A percentile compares a stretch with the other conserved stretches of the same genome.
Evolutionary conservation across 2,888 invertebrate species (phyloP).

Genomic region (Nebria salina): DNA sequence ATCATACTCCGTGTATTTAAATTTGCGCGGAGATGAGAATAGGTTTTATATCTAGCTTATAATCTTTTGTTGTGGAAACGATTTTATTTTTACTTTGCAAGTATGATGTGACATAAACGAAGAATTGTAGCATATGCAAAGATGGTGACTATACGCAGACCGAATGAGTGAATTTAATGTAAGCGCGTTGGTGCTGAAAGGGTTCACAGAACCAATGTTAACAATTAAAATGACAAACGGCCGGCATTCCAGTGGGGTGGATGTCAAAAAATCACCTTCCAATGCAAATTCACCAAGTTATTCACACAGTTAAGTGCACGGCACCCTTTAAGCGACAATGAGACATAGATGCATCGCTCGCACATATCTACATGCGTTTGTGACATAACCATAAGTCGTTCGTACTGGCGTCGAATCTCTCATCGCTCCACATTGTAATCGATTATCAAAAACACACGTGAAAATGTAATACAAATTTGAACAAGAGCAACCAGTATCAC

Average conservation of each 20-base stretch:
- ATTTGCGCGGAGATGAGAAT: background rate
- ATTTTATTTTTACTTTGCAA: background rate
- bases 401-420: background rate
- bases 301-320: conserved; percentile 27
- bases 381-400: background rate
- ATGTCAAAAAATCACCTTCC: conserved; percentile 40
- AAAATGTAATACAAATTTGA: background rate
- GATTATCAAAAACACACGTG: background rate
- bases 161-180: conserved; percentile 16
- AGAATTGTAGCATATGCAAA: conserved; percentile 1
- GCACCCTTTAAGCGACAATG: conserved; percentile 31
- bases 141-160: background rate
- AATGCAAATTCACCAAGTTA: conserved; percentile 37
- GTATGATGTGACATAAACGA: background rate
- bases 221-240: conserved; percentile 44
- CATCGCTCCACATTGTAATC: background rate
- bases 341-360: background rate
- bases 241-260: conserved; percentile 39
- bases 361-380: conserved; percentile 21
- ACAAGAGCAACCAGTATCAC: conserved; percentile 27
- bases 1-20: background rate
- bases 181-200: conserved; percentile 16
- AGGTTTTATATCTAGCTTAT: conserved; percentile 1
- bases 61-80: background rate
- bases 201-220: conserved; percentile 22